Evolutionary conservation across 37 sponge, comb jelly and placozoan species (phyloP), one percentile per base, ranked within the genome.

Genomic region (Lycopodina hypogea): DNA sequence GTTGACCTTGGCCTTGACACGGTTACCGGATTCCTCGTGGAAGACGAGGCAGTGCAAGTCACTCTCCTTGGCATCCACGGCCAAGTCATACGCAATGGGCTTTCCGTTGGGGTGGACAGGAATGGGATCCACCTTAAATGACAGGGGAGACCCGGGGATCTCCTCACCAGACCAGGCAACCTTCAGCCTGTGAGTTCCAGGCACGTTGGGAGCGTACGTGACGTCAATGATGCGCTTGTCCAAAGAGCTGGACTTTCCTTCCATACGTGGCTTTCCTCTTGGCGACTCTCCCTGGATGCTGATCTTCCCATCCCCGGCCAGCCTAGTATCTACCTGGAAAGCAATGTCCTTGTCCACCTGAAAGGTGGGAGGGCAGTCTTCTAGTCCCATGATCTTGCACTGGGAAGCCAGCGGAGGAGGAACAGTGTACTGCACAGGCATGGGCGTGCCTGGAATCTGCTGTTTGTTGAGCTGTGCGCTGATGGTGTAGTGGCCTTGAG

Each of bases 251-350:
- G 76, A 48, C 22, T 66, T 80, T 0, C 41, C 72, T 50, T 65
- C 68, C 4, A 64, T 35, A n/a, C 66, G 59, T 28, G 88, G 57
- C 57, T 72, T 78, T 1, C 69, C 71, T 26, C 57, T 38, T 22
- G 75, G 75, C 2, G 79, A 48, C 17, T 85, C 74, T 22, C 63
- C 68, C 7, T 60, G 26, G 40, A 78, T 69, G 22, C 52, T 64
- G 17, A 85, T 4, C 26, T 84, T 56, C 0, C 86, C 95, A 73
- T 75, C 78, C 0, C 95, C 95, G 55, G 93, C 95, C 24, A 84
- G 77, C 18, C 79, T 77, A 37, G 81, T 67, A 67, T 92, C 88
- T 2, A 92, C 81, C 34, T 50, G 35, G 53, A 87, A 79, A 15
- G 53, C 9, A 0, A 92, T 80, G 3, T 70, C 71, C 3, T 69